Base-by-base conservation (phyloP, 92 coral and sea anemone genomes). In the Isaurus tuberculatus region DNA sequence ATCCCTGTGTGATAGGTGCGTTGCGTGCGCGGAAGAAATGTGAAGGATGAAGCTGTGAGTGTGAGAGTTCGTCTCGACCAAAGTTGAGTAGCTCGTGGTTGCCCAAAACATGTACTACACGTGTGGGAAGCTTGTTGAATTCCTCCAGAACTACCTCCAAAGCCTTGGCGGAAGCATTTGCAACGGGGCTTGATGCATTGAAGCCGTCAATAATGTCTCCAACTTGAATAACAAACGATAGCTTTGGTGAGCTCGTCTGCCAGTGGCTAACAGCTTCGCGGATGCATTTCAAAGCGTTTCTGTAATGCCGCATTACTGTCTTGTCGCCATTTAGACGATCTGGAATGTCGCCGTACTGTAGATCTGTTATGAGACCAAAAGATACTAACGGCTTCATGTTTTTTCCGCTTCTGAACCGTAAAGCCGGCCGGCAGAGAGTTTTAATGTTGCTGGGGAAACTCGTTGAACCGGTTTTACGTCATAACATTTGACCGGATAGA, bases 171-270 rank as follows among this genome's bases (percentile, higher is more conserved):
- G 96, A 87, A 2, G 77, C 74, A 8, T 82, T 82, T 16, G 22
- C 25, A 25, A 34, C 53, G 13, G 70, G 70, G 19, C 65, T 75
- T 29, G 23, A 49, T 36, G 87, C 30, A 67, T 90, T 92, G 23
- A 88, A 84, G 15, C 90, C 90, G 34, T 92, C 97, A 55, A 92
- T 92, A 5, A 92, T 57, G 75, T 92, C 97, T 33, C 97, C 97
- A 4, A 92, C 91, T 32, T 92, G 94, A 33, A 90, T 83, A 55
- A 90, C 86, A 67, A 92, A 92, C 68, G 84, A 36, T 19, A 74
- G 70, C 15, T 81, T 60, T 13, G 65, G 16, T 53, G 71, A 68
- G 16, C 36, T 34, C 17, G 78, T 63, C 60, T 90, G 89, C 97
- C 94, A 92, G 80, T 88, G 93, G 4, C 72, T 29, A 0, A 87